Evolutionary conservation across 2,113 vertebrate genomes (phyloP).

Genomic region (Aptenodytes forsteri): DNA sequence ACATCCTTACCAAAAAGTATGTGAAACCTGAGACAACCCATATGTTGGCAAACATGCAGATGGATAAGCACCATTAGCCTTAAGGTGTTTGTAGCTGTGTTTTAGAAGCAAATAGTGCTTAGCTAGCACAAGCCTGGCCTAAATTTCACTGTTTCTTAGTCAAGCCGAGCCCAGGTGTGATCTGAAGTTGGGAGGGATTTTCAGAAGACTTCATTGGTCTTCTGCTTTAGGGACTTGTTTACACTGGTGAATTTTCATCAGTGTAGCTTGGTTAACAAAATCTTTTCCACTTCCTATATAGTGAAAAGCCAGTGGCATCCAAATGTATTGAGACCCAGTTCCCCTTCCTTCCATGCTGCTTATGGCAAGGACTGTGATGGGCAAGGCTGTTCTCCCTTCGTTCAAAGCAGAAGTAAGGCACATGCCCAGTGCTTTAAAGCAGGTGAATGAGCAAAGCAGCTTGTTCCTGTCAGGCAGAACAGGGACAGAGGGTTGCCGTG

Average conservation of each 20-base stretch:
- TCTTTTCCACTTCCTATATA: background rate
- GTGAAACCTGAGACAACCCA: background rate
- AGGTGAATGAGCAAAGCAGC: background rate
- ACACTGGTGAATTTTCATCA: background rate
- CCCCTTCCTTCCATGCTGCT: background rate
- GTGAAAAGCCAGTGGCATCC: background rate
- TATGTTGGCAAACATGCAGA: background rate
- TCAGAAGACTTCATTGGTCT: background rate
- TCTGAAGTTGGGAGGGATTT: background rate
- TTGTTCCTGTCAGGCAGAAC: background rate
- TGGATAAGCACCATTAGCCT: background rate
- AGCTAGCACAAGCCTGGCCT: background rate
- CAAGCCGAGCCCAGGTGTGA: background rate
- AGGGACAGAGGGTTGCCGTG: background rate
- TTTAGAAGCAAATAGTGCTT: background rate
- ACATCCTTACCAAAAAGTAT: background rate
- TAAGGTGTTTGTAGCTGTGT: background rate
- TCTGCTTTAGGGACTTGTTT: background rate
- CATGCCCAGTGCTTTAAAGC: background rate
- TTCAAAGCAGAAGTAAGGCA: background rate
- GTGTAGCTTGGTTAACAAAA: background rate
- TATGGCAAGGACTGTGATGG: background rate
- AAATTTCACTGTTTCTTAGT: background rate
- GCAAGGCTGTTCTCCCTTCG: background rate
- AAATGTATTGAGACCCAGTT: background rate